Base-by-base conservation (phyloP, 2,888 invertebrate genomes). In the Drosophila nr. perissopoda region DNA sequence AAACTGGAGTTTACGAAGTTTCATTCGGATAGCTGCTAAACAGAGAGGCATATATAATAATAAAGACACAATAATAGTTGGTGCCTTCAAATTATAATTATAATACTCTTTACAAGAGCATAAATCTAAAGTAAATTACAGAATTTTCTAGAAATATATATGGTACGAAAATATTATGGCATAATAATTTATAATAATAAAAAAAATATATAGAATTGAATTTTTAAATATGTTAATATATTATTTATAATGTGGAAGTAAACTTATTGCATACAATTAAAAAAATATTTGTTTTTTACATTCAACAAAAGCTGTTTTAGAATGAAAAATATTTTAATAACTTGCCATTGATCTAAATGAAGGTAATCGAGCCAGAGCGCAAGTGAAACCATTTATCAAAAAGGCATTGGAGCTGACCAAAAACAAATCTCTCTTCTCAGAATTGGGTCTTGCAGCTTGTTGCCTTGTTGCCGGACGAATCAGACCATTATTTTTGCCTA, bases 381-480 rank as follows among this genome's bases (percentile, higher is more conserved):
- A 75, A 73, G 56, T 67, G 31, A 40, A 52, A 56, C 51, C 62
- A 67, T 78, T 76, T 64, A 46, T 58, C 58, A 69, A 61, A 16
- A 7, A 29, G 53, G 13, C 66, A 46, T 36, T 40, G 31, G n/a
- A 53, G 31, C 36, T 46, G 46, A 25, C 52, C 36, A 52, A 65
- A 66, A 53, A 34, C 4, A 25, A 56, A 63, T 67, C 49, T 60
- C 52, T 72, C 48, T 62, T 51, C 36, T 51, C 54, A 29, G 25
- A 63, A 36, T 21, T 66, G 10, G n/a, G 42, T 13, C 38, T 51
- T 49, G 36, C 33, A 51, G 74, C 76, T 79, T 76, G 79, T 78
- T 79, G 74, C 66, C 53, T 49, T 53, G 46, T 58, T 57, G 49
- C 63, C 46, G 25, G 38, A 46, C 42, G 48, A 33, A 34, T 51